Percentiles rank a stretch among this genome's conserved stretches.
Conservation (phyloP, 2,888 invertebrate species). For the Xestia sexstrigata region DNA sequence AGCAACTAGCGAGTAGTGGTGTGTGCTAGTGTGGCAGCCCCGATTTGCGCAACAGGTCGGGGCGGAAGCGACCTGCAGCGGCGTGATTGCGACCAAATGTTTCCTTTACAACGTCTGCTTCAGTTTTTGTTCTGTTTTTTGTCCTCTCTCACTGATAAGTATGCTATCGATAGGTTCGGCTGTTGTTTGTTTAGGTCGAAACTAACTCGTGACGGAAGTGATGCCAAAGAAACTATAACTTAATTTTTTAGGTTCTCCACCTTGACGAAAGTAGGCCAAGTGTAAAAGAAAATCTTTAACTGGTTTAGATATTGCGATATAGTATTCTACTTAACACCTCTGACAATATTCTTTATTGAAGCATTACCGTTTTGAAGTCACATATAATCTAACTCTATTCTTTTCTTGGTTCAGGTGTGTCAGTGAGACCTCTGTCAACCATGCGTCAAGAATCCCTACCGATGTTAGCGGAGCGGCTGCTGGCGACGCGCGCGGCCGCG, state of each 20-base stretch:
- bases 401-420: slow-evolving; percentile 83
- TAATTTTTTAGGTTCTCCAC: slow-evolving; percentile 42
- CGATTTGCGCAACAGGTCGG: slow-evolving; percentile 90
- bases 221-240: slow-evolving; percentile 70
- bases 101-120: slow-evolving; percentile 86
- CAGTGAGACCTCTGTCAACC: slow-evolving; percentile 87
- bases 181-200: slow-evolving; percentile 87
- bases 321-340: background rate
- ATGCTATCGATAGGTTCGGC: slow-evolving; percentile 88
- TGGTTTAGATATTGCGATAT: background rate
- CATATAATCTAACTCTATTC: slow-evolving; percentile 7
- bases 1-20: slow-evolving; percentile 33
- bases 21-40: slow-evolving; percentile 66
- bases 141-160: slow-evolving; percentile 85
- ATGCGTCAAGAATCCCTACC: slow-evolving; percentile 89
- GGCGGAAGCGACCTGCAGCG: slow-evolving; percentile 90
- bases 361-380: background rate
- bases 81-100: slow-evolving; percentile 90
- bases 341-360: background rate
- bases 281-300: slow-evolving; percentile 6
- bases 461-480: slow-evolving; percentile 89
- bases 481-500: slow-evolving; percentile 89
- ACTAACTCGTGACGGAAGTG: slow-evolving; percentile 86
- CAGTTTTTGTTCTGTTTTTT: slow-evolving; percentile 88
- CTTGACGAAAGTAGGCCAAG: slow-evolving; percentile 44